Percentiles rank a stretch among this genome's conserved stretches.
phyloP scores from a whole-genome alignment of 2,797 vertebrate species.

The Lagodon rhomboides region DNA sequence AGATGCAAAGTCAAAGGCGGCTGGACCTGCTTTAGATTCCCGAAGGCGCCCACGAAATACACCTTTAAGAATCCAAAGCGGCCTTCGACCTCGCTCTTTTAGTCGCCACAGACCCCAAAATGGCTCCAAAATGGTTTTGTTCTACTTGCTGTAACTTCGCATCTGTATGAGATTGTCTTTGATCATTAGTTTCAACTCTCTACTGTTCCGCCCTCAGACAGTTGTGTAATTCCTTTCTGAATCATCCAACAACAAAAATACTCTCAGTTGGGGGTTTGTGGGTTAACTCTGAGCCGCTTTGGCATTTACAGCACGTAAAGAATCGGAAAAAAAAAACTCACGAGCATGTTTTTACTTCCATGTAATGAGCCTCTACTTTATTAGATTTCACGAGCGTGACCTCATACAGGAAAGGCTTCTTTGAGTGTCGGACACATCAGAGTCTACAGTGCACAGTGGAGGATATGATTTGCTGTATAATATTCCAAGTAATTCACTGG shows the following conservation, averaged over 20 bases:
- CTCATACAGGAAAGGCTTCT: not conserved
- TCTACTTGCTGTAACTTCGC: not conserved
- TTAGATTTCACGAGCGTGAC: not conserved
- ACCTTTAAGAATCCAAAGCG: not conserved
- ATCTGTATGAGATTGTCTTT: not conserved
- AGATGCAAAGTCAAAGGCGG: not conserved
- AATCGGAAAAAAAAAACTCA: not conserved
- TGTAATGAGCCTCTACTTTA: not conserved
- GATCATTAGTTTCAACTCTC: constrained; percentile 34
- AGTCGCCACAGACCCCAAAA: too few relatives aligned
- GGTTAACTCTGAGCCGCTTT: constrained; percentile 25
- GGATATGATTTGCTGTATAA: not conserved
- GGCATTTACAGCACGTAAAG: constrained; percentile 31
- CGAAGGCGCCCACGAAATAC: not conserved
- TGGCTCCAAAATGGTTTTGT: not conserved
- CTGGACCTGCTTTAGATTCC: not conserved
- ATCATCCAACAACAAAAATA: constrained; percentile 48
- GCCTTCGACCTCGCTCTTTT: not conserved
- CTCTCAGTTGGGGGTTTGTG: constrained; percentile 23
- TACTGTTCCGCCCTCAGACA: constrained; percentile 36
- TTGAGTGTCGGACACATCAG: not conserved
- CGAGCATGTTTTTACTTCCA: not conserved
- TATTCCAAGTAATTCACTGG: not conserved
- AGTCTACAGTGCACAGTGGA: not conserved
- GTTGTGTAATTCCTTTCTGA: constrained; percentile 54